phyloP scores from a whole-genome alignment of 2,113 vertebrate species.

The Geococcyx californianus region DNA sequence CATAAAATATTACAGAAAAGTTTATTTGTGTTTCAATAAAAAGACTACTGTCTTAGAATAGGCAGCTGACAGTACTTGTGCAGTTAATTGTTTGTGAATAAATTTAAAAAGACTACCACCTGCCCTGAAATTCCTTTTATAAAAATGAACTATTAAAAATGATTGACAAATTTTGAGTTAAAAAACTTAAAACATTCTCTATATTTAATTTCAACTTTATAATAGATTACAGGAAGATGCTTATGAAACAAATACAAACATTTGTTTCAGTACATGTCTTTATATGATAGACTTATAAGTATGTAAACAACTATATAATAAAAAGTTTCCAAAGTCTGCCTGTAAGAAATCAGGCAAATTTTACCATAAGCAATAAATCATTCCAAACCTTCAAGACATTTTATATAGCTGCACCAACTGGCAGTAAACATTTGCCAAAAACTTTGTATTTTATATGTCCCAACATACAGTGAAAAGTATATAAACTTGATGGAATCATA shows the following conservation, averaged over 20 bases:
- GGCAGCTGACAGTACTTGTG: conserved; percentile 82
- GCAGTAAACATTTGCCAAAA: conserved; percentile 81
- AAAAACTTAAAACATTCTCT: conserved; percentile 97
- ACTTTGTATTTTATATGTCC: conserved; percentile 56
- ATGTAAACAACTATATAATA: conserved; percentile 92
- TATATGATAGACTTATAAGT: conserved; percentile 91
- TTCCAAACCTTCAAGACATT: conserved; percentile 81
- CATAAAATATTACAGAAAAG: conserved; percentile 89
- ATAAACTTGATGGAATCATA: conserved; percentile 64
- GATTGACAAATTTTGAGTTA: conserved; percentile 86
- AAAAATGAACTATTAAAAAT: conserved; percentile 86
- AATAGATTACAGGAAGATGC: conserved; percentile 97
- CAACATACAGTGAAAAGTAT: conserved; percentile 67
- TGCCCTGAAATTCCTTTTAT: conserved; percentile 79
- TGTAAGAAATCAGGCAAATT: conserved; percentile 89
- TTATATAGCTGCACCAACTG: conserved; percentile 86
- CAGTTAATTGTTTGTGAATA: conserved; percentile 80
- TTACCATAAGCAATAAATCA: conserved; percentile 79
- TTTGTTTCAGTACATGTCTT: conserved; percentile 92
- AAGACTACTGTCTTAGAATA: conserved; percentile 80
- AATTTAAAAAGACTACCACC: conserved; percentile 79
- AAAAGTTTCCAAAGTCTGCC: conserved; percentile 87
- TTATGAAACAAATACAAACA: conserved; percentile 85
- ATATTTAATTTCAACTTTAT: conserved; percentile 99
- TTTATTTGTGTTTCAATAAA: conserved; percentile 85